Conservation (phyloP, 2,888 invertebrate genomes). For the Chaetogeoica ovagalla region DNA sequence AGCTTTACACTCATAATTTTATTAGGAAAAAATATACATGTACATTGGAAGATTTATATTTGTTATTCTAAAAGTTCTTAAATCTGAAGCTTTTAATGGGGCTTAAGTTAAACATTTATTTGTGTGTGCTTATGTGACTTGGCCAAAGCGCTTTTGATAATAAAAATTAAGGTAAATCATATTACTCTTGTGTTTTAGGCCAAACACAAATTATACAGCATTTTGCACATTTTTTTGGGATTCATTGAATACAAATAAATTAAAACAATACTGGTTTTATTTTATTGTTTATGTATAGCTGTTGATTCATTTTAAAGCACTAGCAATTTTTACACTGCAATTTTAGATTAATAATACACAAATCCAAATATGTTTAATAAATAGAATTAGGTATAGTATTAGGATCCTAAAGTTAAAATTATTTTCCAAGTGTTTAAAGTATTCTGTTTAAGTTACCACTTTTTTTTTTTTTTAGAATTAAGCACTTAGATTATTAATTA, state of each 20-base stretch:
- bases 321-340: constrained; percentile 43
- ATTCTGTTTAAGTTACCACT: constrained; percentile 5
- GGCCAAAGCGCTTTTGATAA: constrained; percentile 44
- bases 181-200: constrained; percentile 39
- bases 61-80: constrained; percentile 39
- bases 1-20: constrained; percentile 43
- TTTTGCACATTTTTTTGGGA: constrained; percentile 47
- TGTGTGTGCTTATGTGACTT: constrained; percentile 52
- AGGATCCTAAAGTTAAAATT: constrained; percentile 5
- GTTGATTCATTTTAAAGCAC: constrained; percentile 43
- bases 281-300: constrained; percentile 44
- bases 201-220: constrained; percentile 46
- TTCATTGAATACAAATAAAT: constrained; percentile 20
- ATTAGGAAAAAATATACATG: constrained; percentile 9
- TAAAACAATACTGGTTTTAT: constrained; percentile 33
- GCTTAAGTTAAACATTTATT: constrained; percentile 43
- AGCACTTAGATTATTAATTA: constrained; percentile 21
- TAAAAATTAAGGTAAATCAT: constrained; percentile 9
- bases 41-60: constrained; percentile 25
- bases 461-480: constrained; percentile 19
- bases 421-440: background rate
- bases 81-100: constrained; percentile 38
- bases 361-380: constrained; percentile 24
- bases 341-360: constrained; percentile 43
- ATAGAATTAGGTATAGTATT: constrained; percentile 22